Conservation (phyloP, 2,113 vertebrate species). For the Malurus elegans region DNA sequence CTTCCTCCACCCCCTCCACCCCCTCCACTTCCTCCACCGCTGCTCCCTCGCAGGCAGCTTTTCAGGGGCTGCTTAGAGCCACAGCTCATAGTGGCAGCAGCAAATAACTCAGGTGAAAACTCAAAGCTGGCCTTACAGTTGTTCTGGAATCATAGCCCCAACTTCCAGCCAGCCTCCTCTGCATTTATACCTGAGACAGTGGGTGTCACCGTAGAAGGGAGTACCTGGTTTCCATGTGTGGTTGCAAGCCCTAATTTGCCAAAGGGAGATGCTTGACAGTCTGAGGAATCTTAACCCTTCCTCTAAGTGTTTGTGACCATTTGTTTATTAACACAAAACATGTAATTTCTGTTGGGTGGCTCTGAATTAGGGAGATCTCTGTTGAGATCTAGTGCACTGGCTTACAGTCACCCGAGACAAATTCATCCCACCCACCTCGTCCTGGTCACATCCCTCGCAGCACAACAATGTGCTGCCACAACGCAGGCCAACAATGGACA, state of each 20-base stretch:
- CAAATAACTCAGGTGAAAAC: neutral
- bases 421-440: conserved; percentile 13
- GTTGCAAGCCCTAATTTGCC: conserved; percentile 15
- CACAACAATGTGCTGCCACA: neutral
- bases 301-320: neutral
- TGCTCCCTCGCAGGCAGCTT: neutral
- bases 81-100: neutral
- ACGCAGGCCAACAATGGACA: neutral
- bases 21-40: neutral
- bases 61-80: conserved; percentile 1
- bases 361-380: conserved; percentile 10
- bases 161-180: neutral
- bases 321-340: conserved; percentile 39
- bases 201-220: conserved; percentile 24
- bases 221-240: neutral
- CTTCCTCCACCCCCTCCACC: neutral
- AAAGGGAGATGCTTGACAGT: neutral
- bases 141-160: conserved; percentile 45
- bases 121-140: neutral
- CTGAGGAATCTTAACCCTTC: neutral
- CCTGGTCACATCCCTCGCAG: neutral
- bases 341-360: conserved; percentile 66
- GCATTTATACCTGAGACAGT: conserved; percentile 38
- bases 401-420: neutral
- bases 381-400: neutral